Conservation (phyloP, 1,140 invertebrate genomes). For the Whitmania pigra region DNA sequence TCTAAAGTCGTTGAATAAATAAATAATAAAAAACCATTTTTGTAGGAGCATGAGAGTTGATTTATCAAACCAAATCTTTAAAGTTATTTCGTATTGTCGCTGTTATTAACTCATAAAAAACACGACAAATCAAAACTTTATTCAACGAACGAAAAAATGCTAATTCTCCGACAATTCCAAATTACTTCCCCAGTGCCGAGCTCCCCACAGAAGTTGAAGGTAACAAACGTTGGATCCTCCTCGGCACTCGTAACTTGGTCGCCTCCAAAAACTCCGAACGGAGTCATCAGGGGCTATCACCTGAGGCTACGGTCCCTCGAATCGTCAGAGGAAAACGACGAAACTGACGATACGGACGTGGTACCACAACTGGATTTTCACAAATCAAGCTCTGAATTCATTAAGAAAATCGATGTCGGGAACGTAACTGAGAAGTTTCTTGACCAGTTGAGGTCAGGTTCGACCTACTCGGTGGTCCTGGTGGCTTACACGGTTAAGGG, state of each 20-base stretch:
- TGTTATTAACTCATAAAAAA: too few relatives aligned
- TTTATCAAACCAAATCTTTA: too few relatives aligned
- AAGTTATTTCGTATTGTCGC: too few relatives aligned
- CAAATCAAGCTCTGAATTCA: background rate
- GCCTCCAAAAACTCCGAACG: slow-evolving; percentile 77
- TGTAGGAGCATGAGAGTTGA: too few relatives aligned
- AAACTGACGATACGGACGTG: background rate
- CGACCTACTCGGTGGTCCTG: slow-evolving; percentile 64
- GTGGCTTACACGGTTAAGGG: slow-evolving; percentile 85
- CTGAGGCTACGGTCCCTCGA: slow-evolving; percentile 76
- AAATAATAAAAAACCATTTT: too few relatives aligned
- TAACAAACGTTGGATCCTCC: slow-evolving; percentile 74
- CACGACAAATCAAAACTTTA: too few relatives aligned
- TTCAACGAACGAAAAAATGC: too few relatives aligned
- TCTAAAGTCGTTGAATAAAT: too few relatives aligned
- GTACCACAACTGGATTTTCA: background rate
- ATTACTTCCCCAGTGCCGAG: slow-evolving; percentile 65
- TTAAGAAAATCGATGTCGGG: background rate
- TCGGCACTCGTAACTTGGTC: slow-evolving; percentile 80
- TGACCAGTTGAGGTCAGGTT: slow-evolving; percentile 81
- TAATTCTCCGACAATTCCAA: too few relatives aligned
- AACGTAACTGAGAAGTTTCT: slow-evolving; percentile 57
- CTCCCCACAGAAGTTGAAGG: slow-evolving; percentile 78
- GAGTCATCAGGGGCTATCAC: slow-evolving; percentile 88
- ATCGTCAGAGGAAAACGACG: background rate